Evolutionary conservation across 2,888 invertebrate genomes (phyloP).

Genomic region (Hypselothyrea guttata): DNA sequence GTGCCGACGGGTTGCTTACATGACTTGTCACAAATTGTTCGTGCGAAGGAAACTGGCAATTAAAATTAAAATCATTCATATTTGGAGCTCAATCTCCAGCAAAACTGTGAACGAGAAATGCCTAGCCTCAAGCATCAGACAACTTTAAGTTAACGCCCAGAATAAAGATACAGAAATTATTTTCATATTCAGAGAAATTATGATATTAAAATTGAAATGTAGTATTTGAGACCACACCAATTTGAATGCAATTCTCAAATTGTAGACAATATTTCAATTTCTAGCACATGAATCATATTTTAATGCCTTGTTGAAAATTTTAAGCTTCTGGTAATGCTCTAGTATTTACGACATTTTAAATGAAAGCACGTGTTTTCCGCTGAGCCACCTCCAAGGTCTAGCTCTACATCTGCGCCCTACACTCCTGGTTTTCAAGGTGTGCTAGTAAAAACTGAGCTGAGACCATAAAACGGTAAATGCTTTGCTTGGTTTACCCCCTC

Average conservation of each 20-base stretch:
- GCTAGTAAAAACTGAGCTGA: constrained; percentile 46
- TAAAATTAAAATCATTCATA: no score
- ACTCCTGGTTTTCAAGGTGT: constrained; percentile 2
- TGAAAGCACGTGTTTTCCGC: constrained; percentile 57
- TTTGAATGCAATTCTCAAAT: neutral
- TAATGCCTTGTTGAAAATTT: constrained; percentile 24
- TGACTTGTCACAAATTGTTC: constrained; percentile 24
- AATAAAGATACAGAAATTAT: no score
- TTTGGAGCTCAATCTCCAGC: no score
- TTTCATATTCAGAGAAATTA: no score
- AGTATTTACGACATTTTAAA: constrained; percentile 67
- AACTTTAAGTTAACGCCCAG: no score
- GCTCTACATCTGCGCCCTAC: neutral
- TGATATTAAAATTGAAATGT: no score
- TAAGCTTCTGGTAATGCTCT: constrained; percentile 12
- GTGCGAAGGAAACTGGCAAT: no score
- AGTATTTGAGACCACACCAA: no score
- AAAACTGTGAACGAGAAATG: no score
- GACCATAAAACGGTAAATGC: constrained; percentile 63
- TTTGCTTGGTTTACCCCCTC: constrained; percentile 19
- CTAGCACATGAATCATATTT: constrained; percentile 33
- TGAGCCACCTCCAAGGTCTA: constrained; percentile 29
- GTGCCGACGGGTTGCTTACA: constrained; percentile 31
- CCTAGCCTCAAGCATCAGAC: no score
- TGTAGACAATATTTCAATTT: constrained; percentile 16